Base-by-base conservation (phyloP, 2,113 vertebrate species). In the Mobula hypostoma region DNA sequence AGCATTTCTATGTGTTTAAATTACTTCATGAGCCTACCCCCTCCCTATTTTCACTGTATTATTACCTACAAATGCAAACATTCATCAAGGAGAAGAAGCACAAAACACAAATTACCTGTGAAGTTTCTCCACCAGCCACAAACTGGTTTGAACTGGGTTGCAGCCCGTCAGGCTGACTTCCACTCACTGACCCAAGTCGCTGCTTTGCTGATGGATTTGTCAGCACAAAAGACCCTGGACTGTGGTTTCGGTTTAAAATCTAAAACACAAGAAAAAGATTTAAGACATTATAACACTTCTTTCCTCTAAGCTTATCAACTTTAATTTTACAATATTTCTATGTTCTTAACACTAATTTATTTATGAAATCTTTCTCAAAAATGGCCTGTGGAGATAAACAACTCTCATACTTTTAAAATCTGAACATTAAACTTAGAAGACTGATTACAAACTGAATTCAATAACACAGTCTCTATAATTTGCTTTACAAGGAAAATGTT, bases 151-250 rank as follows among this genome's bases (percentile, higher is more conserved):
- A 95, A 78, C 96, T 14, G n/a, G 95, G 94, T 95, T 96, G 97
- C 93, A 95, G 90, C 2, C 95, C 21, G 94, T 98, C 98, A 0
- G 95, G 88, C 95, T 97, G 97, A 95, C 82, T 97, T 94, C 95
- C 95, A 90, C 95, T 94, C 5, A 94, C 94, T 94, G 96, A 95
- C 95, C 97, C 97, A 21, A 97, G 96, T 70, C 98, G 98, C 94
- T 97, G 97, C 94, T 99, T 99, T 88, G 97, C 96, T 0, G 97
- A 95, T 90, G 97, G 97, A 83, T 99, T 99, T 95, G 99, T 99
- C 63, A 99, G 96, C 95, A 98, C 98, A 0, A 99, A 99, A 36
- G 98, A 95, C 21, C 98, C 98, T 0, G 98, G 95, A 27, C 96
- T 96, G 96, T 98, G 97, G 40, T 93, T 93, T 74, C 91, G 91